Evolutionary conservation across 2,888 invertebrate species (phyloP), one percentile per base, ranked within the genome.

Genomic region (Timema podura): DNA sequence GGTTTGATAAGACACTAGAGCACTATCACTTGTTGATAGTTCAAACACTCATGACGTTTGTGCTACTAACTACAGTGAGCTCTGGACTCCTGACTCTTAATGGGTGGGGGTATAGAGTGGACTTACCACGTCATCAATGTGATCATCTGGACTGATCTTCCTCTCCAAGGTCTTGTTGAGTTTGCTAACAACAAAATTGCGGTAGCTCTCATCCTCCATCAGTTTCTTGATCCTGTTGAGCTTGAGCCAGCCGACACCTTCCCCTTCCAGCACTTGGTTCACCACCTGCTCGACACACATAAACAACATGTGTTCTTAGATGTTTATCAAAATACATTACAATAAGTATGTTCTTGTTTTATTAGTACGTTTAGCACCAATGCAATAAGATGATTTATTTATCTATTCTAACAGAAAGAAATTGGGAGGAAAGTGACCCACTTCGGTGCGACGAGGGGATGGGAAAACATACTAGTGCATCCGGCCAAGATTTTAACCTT

Each of bases 171-270:
- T 96, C 77, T 92, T 91, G 81, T 99, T 99, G 5, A 99, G 85
- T 79, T 97, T 95, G 75, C 94, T 94, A 65, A 99, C 89, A 54
- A 98, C 94, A 83, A 99, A 90, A 80, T 96, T 97, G 49, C 99
- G 87, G 81, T 98, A 96, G 65, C 95, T 97, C 82, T 99, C 99
- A 81, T 99, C 98, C 80, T 99, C 98, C 95, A 99, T 96, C 47
- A 99, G 83, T 79, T 96, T 97, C 79, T 93, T 94, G 67, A 98
- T 85, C 45, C 96, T 87, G 79, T 93, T 95, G 16, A 96, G 83
- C 80, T 98, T 96, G 65, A 99, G 85, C 96, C 98, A 98, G 16
- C 98, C 96, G 0, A 99, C 93, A 0, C 96, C 96, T 82, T 96
- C 95, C 5, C 97, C 97, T 73, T 92, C 91, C 69, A 95, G 80